phyloP scores from a whole-genome alignment of 1,140 invertebrate species.

The Ceratosolen fusciceps region DNA sequence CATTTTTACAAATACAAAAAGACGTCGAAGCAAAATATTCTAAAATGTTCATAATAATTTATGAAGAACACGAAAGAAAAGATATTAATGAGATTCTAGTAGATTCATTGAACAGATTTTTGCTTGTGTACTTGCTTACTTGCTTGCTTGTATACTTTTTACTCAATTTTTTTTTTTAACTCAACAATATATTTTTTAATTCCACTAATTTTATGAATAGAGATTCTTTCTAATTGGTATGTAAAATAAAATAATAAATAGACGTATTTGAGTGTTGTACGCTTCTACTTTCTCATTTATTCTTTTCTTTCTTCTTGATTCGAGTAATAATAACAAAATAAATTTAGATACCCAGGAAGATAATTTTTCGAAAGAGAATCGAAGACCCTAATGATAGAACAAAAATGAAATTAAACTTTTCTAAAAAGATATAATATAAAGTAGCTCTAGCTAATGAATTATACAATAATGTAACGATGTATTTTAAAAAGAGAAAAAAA shows the following conservation, averaged over 20 bases:
- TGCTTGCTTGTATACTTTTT: conserved; percentile 51
- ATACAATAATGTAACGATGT: background rate
- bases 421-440: conserved; percentile 6
- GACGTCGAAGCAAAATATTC: background rate
- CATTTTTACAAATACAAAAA: background rate
- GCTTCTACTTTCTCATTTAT: conserved; percentile 29
- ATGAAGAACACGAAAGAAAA: conserved; percentile 41
- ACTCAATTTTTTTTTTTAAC: conserved; percentile 28
- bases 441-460: background rate
- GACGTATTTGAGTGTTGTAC: conserved; percentile 26
- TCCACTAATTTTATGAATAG: conserved; percentile 39
- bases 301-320: conserved; percentile 38
- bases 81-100: conserved; percentile 20
- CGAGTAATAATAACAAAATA: background rate
- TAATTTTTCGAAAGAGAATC: background rate
- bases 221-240: conserved; percentile 12
- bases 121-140: conserved; percentile 51
- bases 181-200: conserved; percentile 31
- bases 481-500: background rate
- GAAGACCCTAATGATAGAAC: conserved; percentile 29
- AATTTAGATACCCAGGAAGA: background rate
- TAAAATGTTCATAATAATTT: background rate
- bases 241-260: conserved; percentile 1
- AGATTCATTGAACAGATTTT: conserved; percentile 36
- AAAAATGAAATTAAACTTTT: conserved; percentile 42